Percentiles rank a stretch among this genome's conserved stretches.
Conservation (phyloP, 2,113 vertebrate genomes). For the Bubo blakistoni region DNA sequence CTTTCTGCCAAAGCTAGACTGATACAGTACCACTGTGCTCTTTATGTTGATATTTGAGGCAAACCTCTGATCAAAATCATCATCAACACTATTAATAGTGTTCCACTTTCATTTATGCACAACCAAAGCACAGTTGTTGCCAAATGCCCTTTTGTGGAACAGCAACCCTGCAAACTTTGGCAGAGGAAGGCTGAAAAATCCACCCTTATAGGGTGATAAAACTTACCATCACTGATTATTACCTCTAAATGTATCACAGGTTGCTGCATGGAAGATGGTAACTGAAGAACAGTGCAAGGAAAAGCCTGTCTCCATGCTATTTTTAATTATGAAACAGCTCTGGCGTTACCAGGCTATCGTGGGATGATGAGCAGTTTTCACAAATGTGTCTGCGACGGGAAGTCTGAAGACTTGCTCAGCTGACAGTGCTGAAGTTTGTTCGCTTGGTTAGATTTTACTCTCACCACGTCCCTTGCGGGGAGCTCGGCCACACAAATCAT, state of each 20-base stretch:
- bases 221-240: background rate
- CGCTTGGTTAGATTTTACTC: background rate
- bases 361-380: background rate
- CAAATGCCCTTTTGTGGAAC: background rate
- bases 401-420: background rate
- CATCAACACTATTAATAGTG: background rate
- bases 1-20: background rate
- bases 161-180: background rate
- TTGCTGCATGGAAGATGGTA: background rate
- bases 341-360: background rate
- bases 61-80: background rate
- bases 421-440: too few relatives aligned
- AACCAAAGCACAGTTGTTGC: accelerated
- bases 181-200: background rate
- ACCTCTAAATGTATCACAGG: background rate
- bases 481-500: background rate
- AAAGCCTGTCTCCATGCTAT: background rate
- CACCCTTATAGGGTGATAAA: background rate
- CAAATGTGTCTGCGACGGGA: accelerated
- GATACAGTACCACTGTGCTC: background rate
- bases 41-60: background rate
- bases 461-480: accelerated
- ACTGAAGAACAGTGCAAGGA: background rate
- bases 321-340: background rate
- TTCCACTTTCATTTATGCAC: background rate